Conservation (phyloP, 2,113 vertebrate species). For the Oreochromis tanganicae region DNA sequence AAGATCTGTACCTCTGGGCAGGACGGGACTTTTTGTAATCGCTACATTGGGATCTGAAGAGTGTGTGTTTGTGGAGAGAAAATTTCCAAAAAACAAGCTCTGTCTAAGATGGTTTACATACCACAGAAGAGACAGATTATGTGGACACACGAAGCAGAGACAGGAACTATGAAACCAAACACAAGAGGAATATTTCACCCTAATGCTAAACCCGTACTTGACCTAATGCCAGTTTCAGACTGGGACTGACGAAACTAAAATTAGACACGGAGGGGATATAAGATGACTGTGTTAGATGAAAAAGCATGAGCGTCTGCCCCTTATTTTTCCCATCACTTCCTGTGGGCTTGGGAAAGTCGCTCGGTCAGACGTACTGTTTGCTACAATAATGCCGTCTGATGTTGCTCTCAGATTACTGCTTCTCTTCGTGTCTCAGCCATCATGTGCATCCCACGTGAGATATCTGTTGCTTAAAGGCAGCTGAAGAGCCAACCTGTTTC, state of each 20-base stretch:
- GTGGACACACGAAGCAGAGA: slow-evolving; percentile 9
- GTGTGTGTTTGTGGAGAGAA: not conserved
- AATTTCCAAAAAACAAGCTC: not conserved
- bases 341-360: not conserved
- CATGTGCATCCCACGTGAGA: slow-evolving; percentile 19
- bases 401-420: not conserved
- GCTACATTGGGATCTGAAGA: not conserved
- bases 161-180: slow-evolving; percentile 45
- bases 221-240: not conserved
- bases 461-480: not conserved
- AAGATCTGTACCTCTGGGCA: not conserved
- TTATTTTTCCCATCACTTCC: slow-evolving; percentile 1
- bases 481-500: not conserved
- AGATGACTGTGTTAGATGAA: not conserved
- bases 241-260: not conserved
- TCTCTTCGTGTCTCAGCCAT: not conserved
- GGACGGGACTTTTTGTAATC: not conserved
- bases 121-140: slow-evolving; percentile 24
- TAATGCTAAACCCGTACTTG: slow-evolving; percentile 6
- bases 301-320: not conserved
- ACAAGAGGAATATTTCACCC: slow-evolving; percentile 39
- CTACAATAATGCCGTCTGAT: not conserved
- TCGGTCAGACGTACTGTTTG: not conserved
- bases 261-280: not conserved
- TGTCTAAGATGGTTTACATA: slow-evolving; percentile 32